Percentiles rank a stretch among this genome's conserved stretches.
These are phyloP conservation scores for Argopecten irradians DNA, from an alignment of 1,140 invertebrate species.

Conservation along the genomic window DNA sequence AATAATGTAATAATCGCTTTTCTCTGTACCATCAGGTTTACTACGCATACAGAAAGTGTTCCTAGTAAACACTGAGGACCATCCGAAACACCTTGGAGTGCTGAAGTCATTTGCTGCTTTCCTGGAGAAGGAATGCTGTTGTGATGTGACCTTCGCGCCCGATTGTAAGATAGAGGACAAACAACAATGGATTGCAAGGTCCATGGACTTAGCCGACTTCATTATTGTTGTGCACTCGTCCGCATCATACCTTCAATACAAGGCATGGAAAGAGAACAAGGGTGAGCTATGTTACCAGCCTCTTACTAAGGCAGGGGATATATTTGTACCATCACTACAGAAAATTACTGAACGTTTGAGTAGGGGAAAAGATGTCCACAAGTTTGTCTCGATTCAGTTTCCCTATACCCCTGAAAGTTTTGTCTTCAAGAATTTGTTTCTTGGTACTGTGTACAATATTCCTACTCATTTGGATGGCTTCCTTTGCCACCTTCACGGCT, in stretches of 20 bases:
- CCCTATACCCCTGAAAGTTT: neutral
- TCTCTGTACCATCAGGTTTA: too few relatives aligned
- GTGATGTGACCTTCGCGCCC: conserved; percentile 23
- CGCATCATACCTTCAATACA: conserved; percentile 23
- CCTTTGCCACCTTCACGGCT: neutral
- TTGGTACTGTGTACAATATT: neutral
- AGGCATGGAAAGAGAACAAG: conserved; percentile 23
- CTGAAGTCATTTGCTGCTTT: conserved; percentile 20
- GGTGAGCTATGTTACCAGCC: neutral
- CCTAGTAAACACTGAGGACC: conserved; percentile 19
- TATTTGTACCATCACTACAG: conserved; percentile 27
- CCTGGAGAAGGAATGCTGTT: conserved; percentile 6
- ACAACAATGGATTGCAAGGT: neutral
- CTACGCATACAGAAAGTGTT: conserved; percentile 31
- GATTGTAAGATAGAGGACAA: neutral
- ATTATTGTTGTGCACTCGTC: conserved; percentile 14
- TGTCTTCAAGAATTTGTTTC: neutral
- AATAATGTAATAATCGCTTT: too few relatives aligned
- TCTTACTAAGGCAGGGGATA: neutral
- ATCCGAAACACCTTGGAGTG: conserved; percentile 24
- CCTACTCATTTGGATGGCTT: conserved; percentile 26
- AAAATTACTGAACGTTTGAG: neutral
- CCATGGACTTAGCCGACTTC: conserved; percentile 10
- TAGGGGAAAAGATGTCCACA: neutral
- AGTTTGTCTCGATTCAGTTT: neutral